These are phyloP conservation scores for Phyllostomus hastatus DNA, from an alignment of 2,113 vertebrate species.

Conservation along the genomic window DNA sequence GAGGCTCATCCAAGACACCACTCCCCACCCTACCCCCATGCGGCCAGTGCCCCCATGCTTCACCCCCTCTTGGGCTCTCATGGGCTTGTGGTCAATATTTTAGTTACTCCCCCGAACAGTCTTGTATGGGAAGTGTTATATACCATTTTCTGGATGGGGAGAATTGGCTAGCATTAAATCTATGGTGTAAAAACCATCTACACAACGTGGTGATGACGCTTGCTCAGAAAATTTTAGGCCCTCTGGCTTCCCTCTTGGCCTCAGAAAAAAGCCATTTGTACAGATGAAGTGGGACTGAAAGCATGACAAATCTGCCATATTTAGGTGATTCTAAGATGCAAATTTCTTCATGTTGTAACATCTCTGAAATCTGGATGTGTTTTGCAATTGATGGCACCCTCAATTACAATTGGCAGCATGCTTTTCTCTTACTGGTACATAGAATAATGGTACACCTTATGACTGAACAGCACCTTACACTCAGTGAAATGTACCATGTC, in stretches of 20 bases:
- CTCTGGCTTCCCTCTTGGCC: neutral
- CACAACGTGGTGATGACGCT: neutral
- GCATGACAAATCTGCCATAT: neutral
- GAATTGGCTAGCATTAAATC: constrained; percentile 15
- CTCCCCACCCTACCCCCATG: neutral
- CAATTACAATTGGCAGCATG: neutral
- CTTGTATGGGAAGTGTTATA: neutral
- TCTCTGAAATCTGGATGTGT: neutral
- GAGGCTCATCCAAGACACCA: neutral
- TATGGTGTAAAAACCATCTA: neutral
- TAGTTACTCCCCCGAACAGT: neutral
- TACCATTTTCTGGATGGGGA: neutral
- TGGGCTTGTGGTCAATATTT: neutral
- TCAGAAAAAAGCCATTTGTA: neutral
- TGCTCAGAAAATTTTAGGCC: neutral
- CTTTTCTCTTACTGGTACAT: neutral
- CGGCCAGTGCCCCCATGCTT: neutral
- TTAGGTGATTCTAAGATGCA: neutral
- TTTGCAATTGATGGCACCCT: neutral
- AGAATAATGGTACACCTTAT: neutral
- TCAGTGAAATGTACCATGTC: neutral
- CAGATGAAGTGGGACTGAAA: neutral
- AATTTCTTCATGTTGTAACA: neutral
- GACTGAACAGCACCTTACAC: neutral
- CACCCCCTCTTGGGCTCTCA: neutral